Conservation (phyloP, 1,140 invertebrate genomes). For the Armadillidium nasatum region DNA sequence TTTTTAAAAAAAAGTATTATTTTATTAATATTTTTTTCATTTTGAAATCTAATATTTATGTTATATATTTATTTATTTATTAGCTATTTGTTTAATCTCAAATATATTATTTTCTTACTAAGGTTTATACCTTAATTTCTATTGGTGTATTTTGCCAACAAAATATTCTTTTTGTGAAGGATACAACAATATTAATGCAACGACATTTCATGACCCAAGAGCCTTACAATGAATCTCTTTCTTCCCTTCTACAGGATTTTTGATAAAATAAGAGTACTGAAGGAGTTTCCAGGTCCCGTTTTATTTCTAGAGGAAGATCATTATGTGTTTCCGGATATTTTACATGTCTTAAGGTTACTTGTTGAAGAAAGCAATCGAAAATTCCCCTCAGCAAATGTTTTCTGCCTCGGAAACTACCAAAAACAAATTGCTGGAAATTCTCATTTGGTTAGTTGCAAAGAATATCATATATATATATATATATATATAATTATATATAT, state of each 20-base stretch:
- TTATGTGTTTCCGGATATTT: constrained; percentile 90
- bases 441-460: too few relatives aligned
- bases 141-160: background rate
- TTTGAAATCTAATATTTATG: too few relatives aligned
- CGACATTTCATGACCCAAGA: background rate
- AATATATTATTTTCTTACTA: background rate
- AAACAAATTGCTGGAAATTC: too few relatives aligned
- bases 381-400: background rate
- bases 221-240: too few relatives aligned
- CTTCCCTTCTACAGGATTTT: constrained; percentile 50
- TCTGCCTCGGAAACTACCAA: background rate
- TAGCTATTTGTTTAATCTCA: too few relatives aligned
- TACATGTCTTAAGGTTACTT: constrained; percentile 77
- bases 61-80: too few relatives aligned
- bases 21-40: too few relatives aligned
- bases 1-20: too few relatives aligned
- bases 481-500: too few relatives aligned
- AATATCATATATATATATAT: too few relatives aligned
- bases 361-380: constrained; percentile 48
- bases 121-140: background rate
- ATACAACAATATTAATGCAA: background rate
- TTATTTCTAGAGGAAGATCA: constrained; percentile 98
- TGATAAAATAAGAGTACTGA: constrained; percentile 53
- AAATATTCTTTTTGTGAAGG: background rate
- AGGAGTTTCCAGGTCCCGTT: constrained; percentile 60